Percentiles rank a stretch among this genome's conserved stretches.
phyloP scores from a whole-genome alignment of 1,140 invertebrate species.

The Calephelis nemesis region DNA sequence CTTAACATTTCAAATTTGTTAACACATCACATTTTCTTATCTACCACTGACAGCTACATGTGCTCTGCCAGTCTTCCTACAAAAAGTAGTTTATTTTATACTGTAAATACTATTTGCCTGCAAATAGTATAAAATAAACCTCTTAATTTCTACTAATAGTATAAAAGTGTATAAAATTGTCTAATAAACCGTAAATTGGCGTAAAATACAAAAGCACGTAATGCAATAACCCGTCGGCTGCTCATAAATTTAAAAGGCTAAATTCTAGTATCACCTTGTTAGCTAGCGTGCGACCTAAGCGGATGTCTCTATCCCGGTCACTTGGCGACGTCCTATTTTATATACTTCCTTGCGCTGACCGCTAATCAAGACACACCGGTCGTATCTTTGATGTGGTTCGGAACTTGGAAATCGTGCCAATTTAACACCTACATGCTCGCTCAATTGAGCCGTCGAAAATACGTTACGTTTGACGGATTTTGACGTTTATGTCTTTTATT shows the following conservation, averaged over 20 bases:
- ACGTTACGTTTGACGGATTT: slow-evolving; percentile 1
- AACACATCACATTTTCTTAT: too few species aligned
- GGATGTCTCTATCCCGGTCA: slow-evolving; percentile 41
- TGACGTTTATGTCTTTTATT: not conserved
- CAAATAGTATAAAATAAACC: too few species aligned
- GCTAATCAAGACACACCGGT: slow-evolving; percentile 31
- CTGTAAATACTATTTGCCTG: too few species aligned
- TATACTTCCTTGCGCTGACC: slow-evolving; percentile 42
- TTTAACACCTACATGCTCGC: slow-evolving; percentile 37
- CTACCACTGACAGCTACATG: too few species aligned
- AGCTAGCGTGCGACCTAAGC: slow-evolving; percentile 27
- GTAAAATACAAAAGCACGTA: not conserved
- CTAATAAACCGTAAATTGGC: not conserved
- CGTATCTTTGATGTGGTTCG: slow-evolving; percentile 39
- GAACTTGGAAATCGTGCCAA: slow-evolving; percentile 37
- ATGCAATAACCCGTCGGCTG: not conserved
- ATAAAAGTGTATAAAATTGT: too few species aligned
- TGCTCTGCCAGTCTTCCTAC: too few species aligned
- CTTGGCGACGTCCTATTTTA: slow-evolving; percentile 44
- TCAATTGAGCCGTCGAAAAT: slow-evolving; percentile 14
- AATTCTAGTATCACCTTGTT: slow-evolving; percentile 24
- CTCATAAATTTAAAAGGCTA: slow-evolving; percentile 17
- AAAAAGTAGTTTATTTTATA: too few species aligned
- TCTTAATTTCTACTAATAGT: too few species aligned
- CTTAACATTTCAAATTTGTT: too few species aligned